A percentile compares a stretch with the other conserved stretches of the same genome.
These are phyloP conservation scores for Pemphigus obesinymphae DNA, from an alignment of 1,140 invertebrate genomes.

Conservation along the genomic window DNA sequence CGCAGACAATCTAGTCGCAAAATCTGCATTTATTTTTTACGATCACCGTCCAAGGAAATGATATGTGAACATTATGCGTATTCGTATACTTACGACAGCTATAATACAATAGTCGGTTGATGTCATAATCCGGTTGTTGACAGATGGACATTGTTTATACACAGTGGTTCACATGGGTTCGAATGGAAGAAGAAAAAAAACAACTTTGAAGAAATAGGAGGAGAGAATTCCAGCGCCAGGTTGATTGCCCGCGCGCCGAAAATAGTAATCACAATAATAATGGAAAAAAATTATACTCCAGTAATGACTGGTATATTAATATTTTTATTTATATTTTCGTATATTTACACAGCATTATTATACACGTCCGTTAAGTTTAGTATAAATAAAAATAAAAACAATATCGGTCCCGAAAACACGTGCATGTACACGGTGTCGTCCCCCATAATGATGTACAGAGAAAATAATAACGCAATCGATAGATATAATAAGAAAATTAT, in stretches of 20 bases:
- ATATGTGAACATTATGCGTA: background rate
- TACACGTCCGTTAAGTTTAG: background rate
- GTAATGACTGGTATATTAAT: conserved; percentile 16
- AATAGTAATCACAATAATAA: background rate
- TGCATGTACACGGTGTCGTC: background rate
- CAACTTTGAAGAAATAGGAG: background rate
- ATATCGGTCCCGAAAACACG: background rate
- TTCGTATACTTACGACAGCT: too few relatives aligned
- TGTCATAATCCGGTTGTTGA: conserved; percentile 16
- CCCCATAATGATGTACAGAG: background rate
- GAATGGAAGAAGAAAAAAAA: background rate
- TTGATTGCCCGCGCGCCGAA: background rate
- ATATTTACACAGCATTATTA: background rate
- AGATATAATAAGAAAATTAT: conserved; percentile 11
- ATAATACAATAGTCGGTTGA: background rate
- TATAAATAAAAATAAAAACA: conserved; percentile 10
- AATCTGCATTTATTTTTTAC: conserved; percentile 4
- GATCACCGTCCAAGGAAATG: background rate
- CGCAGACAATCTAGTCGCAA: background rate
- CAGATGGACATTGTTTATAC: background rate
- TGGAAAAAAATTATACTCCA: background rate
- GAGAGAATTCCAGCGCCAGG: background rate
- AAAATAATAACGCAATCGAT: background rate
- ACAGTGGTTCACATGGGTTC: background rate
- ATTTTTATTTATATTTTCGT: background rate